Conservation (phyloP, 2,113 vertebrate species). For the Syngnathus typhle region DNA sequence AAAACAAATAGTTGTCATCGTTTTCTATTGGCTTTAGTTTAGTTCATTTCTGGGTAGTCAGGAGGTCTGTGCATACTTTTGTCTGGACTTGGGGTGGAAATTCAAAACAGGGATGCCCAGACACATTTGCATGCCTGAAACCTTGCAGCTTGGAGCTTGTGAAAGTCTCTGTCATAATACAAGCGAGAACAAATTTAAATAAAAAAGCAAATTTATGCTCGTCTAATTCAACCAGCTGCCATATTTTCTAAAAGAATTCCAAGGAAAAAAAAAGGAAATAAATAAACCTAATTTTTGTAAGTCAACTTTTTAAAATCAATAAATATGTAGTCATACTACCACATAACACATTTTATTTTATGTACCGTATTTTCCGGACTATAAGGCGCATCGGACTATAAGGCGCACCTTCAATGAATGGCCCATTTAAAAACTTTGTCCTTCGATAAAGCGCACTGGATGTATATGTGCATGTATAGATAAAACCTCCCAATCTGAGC, state of each 20-base stretch:
- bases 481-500: neutral
- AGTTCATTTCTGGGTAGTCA: neutral
- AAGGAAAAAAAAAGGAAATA: neutral
- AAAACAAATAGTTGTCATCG: neutral
- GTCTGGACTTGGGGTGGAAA: neutral
- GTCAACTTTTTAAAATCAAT: neutral
- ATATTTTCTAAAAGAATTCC: neutral
- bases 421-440: no score
- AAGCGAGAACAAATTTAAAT: no score
- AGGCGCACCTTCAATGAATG: no score
- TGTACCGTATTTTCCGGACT: no score
- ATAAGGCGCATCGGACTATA: no score
- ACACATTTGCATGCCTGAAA: no score
- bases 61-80: neutral
- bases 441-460: no score
- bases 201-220: no score
- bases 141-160: no score
- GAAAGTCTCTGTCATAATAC: no score
- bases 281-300: neutral
- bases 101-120: neutral
- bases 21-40: neutral
- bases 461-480: conserved; percentile 6
- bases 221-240: neutral
- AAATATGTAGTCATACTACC: neutral
- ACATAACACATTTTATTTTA: neutral